phyloP scores from a whole-genome alignment of 2,888 invertebrate genomes.

The Ornithoptera alexandrae region DNA sequence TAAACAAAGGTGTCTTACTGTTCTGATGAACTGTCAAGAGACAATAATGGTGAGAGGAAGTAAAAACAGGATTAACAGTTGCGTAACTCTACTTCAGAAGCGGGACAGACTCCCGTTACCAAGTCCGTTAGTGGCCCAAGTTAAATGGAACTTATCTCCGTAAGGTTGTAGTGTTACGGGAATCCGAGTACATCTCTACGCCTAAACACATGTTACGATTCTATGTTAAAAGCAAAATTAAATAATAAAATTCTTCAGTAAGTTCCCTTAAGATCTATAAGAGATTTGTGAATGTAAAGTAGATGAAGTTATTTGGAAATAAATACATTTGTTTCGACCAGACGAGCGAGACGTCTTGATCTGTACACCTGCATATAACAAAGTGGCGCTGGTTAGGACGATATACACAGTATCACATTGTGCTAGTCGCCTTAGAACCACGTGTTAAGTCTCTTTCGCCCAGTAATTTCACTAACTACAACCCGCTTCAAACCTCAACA shows the following conservation, averaged over 20 bases:
- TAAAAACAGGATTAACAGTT: conserved; percentile 41
- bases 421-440: too few species aligned
- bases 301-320: too few species aligned
- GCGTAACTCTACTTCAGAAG: conserved; percentile 42
- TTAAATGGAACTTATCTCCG: conserved; percentile 43
- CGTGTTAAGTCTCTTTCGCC: too few species aligned
- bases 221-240: neutral
- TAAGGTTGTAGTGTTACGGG: conserved; percentile 33
- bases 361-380: too few species aligned
- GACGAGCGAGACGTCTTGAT: too few species aligned
- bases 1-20: conserved; percentile 3
- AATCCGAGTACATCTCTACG: conserved; percentile 23
- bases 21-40: conserved; percentile 9
- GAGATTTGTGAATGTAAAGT: neutral
- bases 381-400: too few species aligned
- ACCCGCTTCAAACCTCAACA: too few species aligned
- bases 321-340: too few species aligned
- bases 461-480: too few species aligned
- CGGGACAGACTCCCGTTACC: conserved; percentile 58
- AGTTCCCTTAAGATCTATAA: neutral
- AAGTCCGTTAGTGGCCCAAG: conserved; percentile 54
- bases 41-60: conserved; percentile 23
- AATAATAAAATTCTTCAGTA: neutral
- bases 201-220: neutral
- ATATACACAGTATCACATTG: too few species aligned